Percentiles rank a stretch among this genome's conserved stretches.
These are phyloP conservation scores for Galeruca laticollis DNA, from an alignment of 2,888 invertebrate genomes.

Conservation along the genomic window DNA sequence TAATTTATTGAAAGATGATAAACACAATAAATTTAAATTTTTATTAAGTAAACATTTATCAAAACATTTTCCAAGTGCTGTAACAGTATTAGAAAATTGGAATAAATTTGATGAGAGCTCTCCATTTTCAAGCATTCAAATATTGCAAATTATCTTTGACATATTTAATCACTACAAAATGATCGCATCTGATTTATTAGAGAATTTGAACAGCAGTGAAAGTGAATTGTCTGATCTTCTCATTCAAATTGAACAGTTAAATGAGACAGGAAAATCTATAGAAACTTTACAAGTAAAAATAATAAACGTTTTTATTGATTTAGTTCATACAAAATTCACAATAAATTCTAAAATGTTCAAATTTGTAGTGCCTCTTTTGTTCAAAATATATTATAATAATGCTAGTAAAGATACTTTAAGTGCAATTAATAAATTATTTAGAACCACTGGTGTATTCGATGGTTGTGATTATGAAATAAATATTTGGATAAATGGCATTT, in stretches of 20 bases:
- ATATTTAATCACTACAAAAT: constrained; percentile 70
- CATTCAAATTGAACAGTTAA: constrained; percentile 28
- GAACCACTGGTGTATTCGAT: constrained; percentile 75
- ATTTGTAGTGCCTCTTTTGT: constrained; percentile 50
- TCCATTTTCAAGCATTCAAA: constrained; percentile 44
- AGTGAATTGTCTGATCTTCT: constrained; percentile 50
- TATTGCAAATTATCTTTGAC: constrained; percentile 67
- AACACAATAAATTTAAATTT: constrained; percentile 46
- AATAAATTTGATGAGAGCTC: constrained; percentile 45
- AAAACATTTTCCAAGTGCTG: constrained; percentile 62
- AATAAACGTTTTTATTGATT: constrained; percentile 63
- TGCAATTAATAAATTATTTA: constrained; percentile 70
- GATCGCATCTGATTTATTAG: constrained; percentile 70
- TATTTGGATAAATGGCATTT: constrained; percentile 69
- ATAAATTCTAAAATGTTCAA: constrained; percentile 55
- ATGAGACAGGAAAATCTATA: constrained; percentile 41
- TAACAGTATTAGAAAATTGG: constrained; percentile 61
- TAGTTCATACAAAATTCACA: constrained; percentile 62
- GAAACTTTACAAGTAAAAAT: constrained; percentile 62
- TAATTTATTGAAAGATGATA: constrained; percentile 43
- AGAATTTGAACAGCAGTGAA: constrained; percentile 51
- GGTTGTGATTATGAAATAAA: constrained; percentile 75
- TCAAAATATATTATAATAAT: constrained; percentile 67
- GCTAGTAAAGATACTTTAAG: constrained; percentile 52
- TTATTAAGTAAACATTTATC: constrained; percentile 51